Conservation (phyloP, 2,797 vertebrate species). For the Neosilurus mollespiculum region DNA sequence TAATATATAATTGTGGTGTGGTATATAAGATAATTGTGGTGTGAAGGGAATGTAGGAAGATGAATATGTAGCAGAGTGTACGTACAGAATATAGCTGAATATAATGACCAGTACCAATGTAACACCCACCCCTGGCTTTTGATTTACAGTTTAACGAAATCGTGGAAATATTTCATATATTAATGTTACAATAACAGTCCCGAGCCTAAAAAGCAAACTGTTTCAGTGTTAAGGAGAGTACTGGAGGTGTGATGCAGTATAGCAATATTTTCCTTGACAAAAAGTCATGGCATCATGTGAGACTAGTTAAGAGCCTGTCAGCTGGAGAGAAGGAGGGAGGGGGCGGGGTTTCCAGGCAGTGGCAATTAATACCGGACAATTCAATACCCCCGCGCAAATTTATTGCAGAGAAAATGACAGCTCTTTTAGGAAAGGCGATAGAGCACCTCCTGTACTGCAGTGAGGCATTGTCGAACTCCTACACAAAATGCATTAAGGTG, state of each 20-base stretch:
- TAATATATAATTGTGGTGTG: no score
- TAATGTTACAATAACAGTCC: no score
- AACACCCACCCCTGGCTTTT: background rate
- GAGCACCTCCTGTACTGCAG: background rate
- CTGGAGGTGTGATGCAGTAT: background rate
- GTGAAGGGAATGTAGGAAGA: background rate
- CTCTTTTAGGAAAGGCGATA: background rate
- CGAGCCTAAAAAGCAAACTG: no score
- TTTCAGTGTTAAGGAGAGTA: background rate
- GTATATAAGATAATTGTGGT: background rate
- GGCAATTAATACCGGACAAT: background rate
- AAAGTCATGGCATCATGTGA: background rate
- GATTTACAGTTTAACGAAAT: background rate
- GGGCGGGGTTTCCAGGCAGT: background rate
- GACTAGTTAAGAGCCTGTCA: background rate
- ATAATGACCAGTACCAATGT: no score
- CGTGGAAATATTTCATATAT: no score
- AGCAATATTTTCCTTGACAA: background rate
- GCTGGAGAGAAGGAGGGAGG: background rate
- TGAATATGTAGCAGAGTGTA: no score
- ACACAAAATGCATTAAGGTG: background rate
- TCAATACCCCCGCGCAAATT: background rate
- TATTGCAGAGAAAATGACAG: background rate
- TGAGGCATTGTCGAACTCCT: background rate
- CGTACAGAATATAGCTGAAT: no score